A percentile compares a stretch with the other conserved stretches of the same genome.
Evolutionary conservation across 2,113 vertebrate genomes (phyloP).

Genomic region (Spilogale gracilis): DNA sequence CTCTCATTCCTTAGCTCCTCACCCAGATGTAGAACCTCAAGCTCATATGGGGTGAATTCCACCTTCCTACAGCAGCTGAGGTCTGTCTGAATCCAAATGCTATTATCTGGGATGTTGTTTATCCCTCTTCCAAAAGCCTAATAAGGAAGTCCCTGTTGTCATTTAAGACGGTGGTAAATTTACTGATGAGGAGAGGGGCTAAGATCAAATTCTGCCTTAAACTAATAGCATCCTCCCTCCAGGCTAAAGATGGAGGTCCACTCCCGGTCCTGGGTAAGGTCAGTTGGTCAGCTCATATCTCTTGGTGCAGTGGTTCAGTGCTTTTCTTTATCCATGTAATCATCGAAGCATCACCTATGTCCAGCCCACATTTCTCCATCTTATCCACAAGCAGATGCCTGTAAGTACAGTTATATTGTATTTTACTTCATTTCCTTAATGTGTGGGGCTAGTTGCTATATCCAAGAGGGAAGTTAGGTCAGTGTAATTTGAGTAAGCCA

Average conservation of each 20-base stretch:
- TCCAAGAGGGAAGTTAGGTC: slow-evolving; percentile 8
- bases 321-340: neutral
- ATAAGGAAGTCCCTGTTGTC: neutral
- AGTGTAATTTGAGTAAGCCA: neutral
- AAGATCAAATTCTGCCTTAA: neutral
- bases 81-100: neutral
- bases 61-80: neutral
- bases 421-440: neutral
- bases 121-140: neutral
- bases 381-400: slow-evolving; percentile 35
- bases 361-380: neutral
- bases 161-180: neutral
- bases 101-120: neutral
- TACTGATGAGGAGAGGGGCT: neutral
- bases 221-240: neutral
- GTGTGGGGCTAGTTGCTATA: neutral
- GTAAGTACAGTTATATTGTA: neutral
- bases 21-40: neutral
- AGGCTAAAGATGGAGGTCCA: neutral
- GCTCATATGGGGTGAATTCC: neutral
- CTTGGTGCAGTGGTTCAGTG: neutral
- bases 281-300: neutral
- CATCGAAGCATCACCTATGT: neutral
- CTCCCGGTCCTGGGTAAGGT: neutral
- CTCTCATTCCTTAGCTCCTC: neutral